phyloP scores from a whole-genome alignment of 30 jellyfish, hydroid and myxozoan genomes.

The Hydractinia symbiolongicarpus region DNA sequence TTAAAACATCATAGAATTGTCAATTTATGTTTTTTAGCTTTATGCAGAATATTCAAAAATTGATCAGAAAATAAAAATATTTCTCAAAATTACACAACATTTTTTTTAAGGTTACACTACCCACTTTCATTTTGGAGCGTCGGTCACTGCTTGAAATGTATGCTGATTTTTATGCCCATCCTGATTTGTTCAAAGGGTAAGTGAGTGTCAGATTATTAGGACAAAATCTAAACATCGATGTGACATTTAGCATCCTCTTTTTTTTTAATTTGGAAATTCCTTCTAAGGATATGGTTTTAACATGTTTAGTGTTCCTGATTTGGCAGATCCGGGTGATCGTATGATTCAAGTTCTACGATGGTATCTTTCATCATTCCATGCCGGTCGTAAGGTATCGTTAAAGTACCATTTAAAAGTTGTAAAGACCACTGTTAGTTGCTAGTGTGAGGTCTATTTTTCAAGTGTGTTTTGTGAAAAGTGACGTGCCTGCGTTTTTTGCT shows the following conservation, averaged over 20 bases:
- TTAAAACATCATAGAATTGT: no score
- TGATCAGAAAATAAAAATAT: no score
- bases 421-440: neutral
- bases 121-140: constrained; percentile 80
- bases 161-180: constrained; percentile 91
- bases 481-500: neutral
- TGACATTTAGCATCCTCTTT: no score
- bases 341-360: constrained; percentile 69
- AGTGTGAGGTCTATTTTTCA: neutral
- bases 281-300: no score
- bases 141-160: constrained; percentile 90
- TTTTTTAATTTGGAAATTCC: no score
- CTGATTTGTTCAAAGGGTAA: constrained; percentile 80
- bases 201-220: neutral
- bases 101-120: constrained; percentile 62
- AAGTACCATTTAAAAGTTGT: neutral
- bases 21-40: no score
- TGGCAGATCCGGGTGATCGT: constrained; percentile 56
- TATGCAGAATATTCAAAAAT: no score
- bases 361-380: constrained; percentile 86
- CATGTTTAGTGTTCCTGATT: constrained; percentile 51
- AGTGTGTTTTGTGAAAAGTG: neutral
- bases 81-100: neutral
- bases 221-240: no score
- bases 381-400: constrained; percentile 73